Conservation (phyloP, 2,797 vertebrate genomes). For the Eupleurogrammus muticus region DNA sequence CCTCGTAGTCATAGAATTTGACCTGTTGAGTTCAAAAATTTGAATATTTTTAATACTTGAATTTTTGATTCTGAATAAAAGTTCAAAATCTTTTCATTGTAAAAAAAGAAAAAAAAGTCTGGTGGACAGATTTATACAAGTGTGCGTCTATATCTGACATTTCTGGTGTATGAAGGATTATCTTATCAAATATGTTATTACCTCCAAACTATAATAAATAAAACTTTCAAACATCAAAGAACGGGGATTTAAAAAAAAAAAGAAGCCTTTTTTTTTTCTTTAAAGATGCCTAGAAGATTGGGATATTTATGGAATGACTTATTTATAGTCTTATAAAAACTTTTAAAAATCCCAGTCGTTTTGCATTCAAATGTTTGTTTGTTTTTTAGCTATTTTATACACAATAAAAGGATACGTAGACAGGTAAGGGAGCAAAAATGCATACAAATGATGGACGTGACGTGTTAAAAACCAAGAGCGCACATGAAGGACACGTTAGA, state of each 20-base stretch:
- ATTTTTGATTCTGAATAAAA: too few relatives aligned
- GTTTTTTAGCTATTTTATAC: slow-evolving; percentile 26
- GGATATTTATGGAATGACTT: slow-evolving; percentile 42
- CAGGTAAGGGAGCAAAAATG: not conserved
- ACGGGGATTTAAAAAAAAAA: slow-evolving; percentile 9
- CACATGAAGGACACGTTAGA: not conserved
- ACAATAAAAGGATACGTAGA: slow-evolving; percentile 37
- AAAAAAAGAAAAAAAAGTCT: too few relatives aligned
- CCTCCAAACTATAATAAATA: slow-evolving; percentile 50
- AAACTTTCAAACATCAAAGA: slow-evolving; percentile 1
- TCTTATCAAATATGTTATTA: slow-evolving; percentile 30
- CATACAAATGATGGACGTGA: not conserved
- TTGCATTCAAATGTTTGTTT: slow-evolving; percentile 2
- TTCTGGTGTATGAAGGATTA: slow-evolving; percentile 20
- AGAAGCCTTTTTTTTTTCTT: not conserved
- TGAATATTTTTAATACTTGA: too few relatives aligned
- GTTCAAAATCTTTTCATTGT: too few relatives aligned
- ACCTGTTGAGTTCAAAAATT: too few relatives aligned
- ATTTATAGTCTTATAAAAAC: not conserved
- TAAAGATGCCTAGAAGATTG: not conserved
- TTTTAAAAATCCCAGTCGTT: not conserved
- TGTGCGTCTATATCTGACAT: not conserved
- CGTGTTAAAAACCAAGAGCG: not conserved
- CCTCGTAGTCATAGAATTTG: too few relatives aligned
- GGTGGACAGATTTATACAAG: too few relatives aligned